Percentiles rank a stretch among this genome's conserved stretches.
phyloP scores from a whole-genome alignment of 2,113 vertebrate species.

The Synchiropus splendidus region DNA sequence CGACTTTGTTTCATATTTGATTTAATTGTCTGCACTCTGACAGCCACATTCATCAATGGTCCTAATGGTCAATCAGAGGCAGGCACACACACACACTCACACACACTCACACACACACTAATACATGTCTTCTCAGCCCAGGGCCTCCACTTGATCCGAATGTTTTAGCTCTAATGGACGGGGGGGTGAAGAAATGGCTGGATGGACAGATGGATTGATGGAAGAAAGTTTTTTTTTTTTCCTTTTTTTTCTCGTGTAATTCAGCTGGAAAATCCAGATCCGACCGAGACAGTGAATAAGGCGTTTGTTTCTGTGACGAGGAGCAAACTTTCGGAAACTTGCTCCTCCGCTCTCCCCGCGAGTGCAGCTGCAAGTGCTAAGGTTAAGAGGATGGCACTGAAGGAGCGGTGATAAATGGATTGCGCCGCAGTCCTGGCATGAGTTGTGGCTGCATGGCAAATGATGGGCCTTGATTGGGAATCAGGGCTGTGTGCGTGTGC shows the following conservation, averaged over 20 bases:
- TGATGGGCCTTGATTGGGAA: conserved; percentile 74
- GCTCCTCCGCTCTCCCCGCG: conserved; percentile 38
- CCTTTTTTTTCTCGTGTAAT: conserved; percentile 64
- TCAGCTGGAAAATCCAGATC: conserved; percentile 63
- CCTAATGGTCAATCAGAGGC: conserved; percentile 99
- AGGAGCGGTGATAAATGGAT: conserved; percentile 90
- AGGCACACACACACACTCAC: conserved; percentile 65
- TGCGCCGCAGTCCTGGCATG: conserved; percentile 78
- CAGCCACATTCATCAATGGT: conserved; percentile 99
- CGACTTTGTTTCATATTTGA: conserved; percentile 99
- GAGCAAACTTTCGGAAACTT: neutral
- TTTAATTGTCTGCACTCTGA: conserved; percentile 99
- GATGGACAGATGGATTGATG: conserved; percentile 39
- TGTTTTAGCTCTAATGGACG: conserved; percentile 94
- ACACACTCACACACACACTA: conserved; percentile 1
- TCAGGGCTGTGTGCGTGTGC: no score
- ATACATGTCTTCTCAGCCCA: conserved; percentile 65
- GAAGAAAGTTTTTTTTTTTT: conserved; percentile 28
- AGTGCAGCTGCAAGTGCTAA: conserved; percentile 82
- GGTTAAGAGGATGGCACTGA: conserved; percentile 80
- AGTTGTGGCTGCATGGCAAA: conserved; percentile 78
- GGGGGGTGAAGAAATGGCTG: conserved; percentile 53
- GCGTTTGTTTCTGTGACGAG: neutral
- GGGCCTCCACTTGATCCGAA: conserved; percentile 91
- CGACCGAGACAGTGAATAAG: neutral